Evolutionary conservation across 2,797 vertebrate species (phyloP).

Genomic region (Oreochromis mossambicus): DNA sequence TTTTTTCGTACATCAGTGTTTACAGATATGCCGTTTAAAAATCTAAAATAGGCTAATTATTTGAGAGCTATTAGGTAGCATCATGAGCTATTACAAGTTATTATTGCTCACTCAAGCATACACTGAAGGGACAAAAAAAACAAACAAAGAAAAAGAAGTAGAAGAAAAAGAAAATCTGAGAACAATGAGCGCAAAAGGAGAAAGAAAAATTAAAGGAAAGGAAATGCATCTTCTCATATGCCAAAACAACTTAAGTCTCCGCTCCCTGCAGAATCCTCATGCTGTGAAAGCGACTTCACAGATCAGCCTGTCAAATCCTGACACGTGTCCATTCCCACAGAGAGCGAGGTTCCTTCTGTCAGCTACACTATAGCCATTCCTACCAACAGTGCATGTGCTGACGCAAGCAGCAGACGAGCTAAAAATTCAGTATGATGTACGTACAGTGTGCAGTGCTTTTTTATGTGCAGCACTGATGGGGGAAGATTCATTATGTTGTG

Average conservation of each 20-base stretch:
- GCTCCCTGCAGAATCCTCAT: not conserved
- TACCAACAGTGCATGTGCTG: conserved; percentile 22
- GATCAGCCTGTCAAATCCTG: conserved; percentile 43
- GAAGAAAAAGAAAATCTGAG: not conserved
- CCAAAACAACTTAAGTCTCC: conserved; percentile 19
- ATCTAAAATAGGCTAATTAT: conserved; percentile 56
- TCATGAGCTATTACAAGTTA: conserved; percentile 43
- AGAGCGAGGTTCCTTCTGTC: conserved; percentile 1
- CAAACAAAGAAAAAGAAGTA: not conserved
- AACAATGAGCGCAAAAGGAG: not conserved
- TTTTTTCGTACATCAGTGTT: conserved; percentile 49
- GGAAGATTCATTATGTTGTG: not conserved
- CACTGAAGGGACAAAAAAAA: not conserved
- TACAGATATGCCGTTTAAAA: conserved; percentile 52
- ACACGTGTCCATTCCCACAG: conserved; percentile 36
- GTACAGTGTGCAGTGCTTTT: not conserved
- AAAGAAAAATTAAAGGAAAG: not conserved
- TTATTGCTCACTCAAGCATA: conserved; percentile 37
- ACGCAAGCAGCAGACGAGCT: not conserved
- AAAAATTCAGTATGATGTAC: not conserved
- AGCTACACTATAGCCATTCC: not conserved
- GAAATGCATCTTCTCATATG: not conserved
- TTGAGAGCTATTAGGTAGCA: conserved; percentile 52
- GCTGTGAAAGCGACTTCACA: conserved; percentile 43
- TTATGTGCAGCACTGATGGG: not conserved